Evolutionary conservation across 2,888 invertebrate genomes (phyloP).

Genomic region (Chrysina gloriosa): DNA sequence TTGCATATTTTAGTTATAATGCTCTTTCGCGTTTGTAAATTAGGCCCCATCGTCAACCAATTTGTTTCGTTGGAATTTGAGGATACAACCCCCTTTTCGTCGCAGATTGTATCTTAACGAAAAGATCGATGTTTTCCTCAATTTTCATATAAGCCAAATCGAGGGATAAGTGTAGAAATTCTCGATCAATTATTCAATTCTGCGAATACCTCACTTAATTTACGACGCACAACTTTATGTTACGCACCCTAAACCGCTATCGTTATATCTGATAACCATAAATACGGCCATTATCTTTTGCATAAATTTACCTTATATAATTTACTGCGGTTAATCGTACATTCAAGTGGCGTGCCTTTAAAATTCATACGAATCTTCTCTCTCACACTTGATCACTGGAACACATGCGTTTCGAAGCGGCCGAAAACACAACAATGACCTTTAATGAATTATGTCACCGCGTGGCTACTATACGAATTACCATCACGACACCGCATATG

Average conservation of each 20-base stretch:
- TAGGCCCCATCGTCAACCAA: too few relatives aligned
- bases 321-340: slow-evolving; percentile 24
- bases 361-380: slow-evolving; percentile 6
- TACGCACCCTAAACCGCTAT: background rate
- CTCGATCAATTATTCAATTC: background rate
- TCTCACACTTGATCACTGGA: background rate
- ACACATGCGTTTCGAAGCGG: slow-evolving; percentile 6
- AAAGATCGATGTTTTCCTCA: too few relatives aligned
- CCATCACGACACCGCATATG: slow-evolving; percentile 5
- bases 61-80: too few relatives aligned
- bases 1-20: too few relatives aligned
- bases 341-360: slow-evolving; percentile 13
- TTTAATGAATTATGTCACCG: slow-evolving; percentile 38
- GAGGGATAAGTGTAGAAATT: background rate
- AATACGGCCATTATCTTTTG: slow-evolving; percentile 24
- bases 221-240: slow-evolving; percentile 7
- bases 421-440: slow-evolving; percentile 28
- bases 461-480: slow-evolving; percentile 35
- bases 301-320: slow-evolving; percentile 29
- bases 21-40: too few relatives aligned
- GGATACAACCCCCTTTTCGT: too few relatives aligned
- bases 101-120: too few relatives aligned
- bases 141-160: too few relatives aligned
- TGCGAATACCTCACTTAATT: background rate
- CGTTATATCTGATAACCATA: slow-evolving; percentile 29